These are phyloP conservation scores for Hemichromis elongatus DNA, from an alignment of 2,113 vertebrate species.

Conservation along the genomic window DNA sequence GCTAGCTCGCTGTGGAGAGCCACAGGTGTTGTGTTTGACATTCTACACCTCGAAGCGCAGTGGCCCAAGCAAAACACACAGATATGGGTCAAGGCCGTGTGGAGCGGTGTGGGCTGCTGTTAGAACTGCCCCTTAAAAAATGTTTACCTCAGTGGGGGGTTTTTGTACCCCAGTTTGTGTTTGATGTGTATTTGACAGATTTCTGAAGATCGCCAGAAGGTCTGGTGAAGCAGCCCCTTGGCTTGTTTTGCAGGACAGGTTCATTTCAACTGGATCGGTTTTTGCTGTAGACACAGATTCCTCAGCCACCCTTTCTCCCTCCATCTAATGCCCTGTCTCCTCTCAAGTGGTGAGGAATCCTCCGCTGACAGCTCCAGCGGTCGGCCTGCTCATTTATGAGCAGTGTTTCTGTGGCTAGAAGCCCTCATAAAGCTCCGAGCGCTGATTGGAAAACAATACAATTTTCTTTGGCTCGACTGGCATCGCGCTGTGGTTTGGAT, in stretches of 20 bases:
- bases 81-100: conserved; percentile 20
- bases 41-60: not conserved
- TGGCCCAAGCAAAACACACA: conserved; percentile 47
- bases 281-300: not conserved
- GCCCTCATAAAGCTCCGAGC: conserved; percentile 24
- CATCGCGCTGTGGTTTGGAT: conserved; percentile 9
- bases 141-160: not conserved
- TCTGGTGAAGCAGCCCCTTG: not conserved
- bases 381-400: conserved; percentile 31
- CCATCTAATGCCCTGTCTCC: not conserved
- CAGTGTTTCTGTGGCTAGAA: conserved; percentile 38
- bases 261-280: not conserved
- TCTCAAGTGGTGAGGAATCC: conserved; percentile 16
- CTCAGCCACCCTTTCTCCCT: not conserved
- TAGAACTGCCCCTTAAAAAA: conserved; percentile 6
- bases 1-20: not conserved
- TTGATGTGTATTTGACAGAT: not conserved
- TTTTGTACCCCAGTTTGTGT: not conserved
- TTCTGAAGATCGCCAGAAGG: not conserved
- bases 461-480: conserved; percentile 41
- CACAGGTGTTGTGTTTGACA: conserved; percentile 38
- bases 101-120: not conserved
- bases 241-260: conserved; percentile 13
- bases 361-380: not conserved
- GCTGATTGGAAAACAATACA: conserved; percentile 53